A percentile compares a stretch with the other conserved stretches of the same genome.
Conservation (phyloP, 2,888 invertebrate species). For the Apomyelois bistriatella region DNA sequence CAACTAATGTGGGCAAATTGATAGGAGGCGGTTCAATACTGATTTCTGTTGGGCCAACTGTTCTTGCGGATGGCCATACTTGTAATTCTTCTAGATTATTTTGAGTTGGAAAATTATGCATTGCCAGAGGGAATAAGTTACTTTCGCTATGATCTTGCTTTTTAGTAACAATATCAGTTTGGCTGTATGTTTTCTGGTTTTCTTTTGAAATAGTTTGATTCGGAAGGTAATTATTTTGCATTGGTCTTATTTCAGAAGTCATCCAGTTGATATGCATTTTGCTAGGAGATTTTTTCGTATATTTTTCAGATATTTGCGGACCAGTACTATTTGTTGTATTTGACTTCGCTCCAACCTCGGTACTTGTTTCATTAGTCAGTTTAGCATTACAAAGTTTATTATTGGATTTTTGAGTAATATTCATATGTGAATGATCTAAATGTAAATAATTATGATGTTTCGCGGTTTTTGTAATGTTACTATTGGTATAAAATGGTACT, state of each 20-base stretch:
- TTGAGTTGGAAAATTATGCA: constrained; percentile 65
- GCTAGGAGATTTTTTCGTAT: constrained; percentile 65
- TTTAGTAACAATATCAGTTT: constrained; percentile 44
- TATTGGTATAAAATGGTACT: constrained; percentile 57
- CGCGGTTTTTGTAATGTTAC: constrained; percentile 50
- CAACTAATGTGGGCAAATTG: constrained; percentile 68
- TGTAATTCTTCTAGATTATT: constrained; percentile 62
- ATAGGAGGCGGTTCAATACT: constrained; percentile 73
- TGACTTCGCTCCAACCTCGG: constrained; percentile 45
- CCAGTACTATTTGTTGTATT: constrained; percentile 31
- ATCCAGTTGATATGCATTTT: constrained; percentile 77
- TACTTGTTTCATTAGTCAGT: constrained; percentile 33
- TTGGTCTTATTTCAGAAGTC: constrained; percentile 70
- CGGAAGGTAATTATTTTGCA: constrained; percentile 56
- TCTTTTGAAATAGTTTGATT: constrained; percentile 50
- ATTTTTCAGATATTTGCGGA: constrained; percentile 55
- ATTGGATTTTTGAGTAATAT: constrained; percentile 41
- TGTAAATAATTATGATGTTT: constrained; percentile 60
- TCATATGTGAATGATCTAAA: constrained; percentile 43
- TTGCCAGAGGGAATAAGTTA: constrained; percentile 66
- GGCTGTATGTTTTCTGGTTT: constrained; percentile 48
- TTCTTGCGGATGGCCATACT: constrained; percentile 66
- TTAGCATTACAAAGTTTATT: constrained; percentile 57
- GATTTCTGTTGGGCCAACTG: constrained; percentile 69
- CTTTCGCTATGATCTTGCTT: constrained; percentile 58